Evolutionary conservation across 2,113 vertebrate species (phyloP), one percentile per base, ranked within the genome.

Genomic region (Chaetorhynchus papuensis): DNA sequence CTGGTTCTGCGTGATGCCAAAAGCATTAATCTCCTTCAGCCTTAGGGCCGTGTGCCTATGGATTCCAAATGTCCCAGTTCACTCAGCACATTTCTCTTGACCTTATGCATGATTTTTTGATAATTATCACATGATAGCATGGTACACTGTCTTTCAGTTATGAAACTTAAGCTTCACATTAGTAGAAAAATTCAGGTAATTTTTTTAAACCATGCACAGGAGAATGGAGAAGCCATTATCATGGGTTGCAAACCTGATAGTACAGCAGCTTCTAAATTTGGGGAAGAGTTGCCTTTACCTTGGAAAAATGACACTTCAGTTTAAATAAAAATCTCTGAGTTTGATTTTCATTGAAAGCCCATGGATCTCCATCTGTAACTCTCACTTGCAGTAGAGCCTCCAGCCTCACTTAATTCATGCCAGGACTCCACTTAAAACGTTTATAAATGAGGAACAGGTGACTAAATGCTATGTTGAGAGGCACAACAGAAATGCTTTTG

Each of bases 1-100:
- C 94, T 68, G 85, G 91, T 54, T 64, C 83, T 86, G 59, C 14
- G 50, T 84, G 77, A 79, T 65, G 94, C 97, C 97, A 97, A 92
- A 89, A 88, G 85, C 57, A 74, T 70, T 93, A 87, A 83, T 77
- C 89, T 82, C 94, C 75, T 83, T 89, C 91, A 94, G 79, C 90
- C 95, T 91, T 65, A 54, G 84, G 83, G 83, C 87, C 6, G 28
- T 82, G 93, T 96, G 93, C 91, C 86, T 88, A 84, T 17, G 7
- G 82, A 77, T 81, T 96, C 88, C 82, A 93, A 90, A 95, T 90
- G 59, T 69, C 56, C 79, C 5, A 7, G 61, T 93, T 88, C 78
- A 56, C 95, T 96, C 83, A 93, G 96, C 91, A 87, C 76, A 91
- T 81, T 91, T 86, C 90, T 83, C 54, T 31, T 0, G 2, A 79